A percentile compares a stretch with the other conserved stretches of the same genome.
phyloP scores from a whole-genome alignment of 2,888 invertebrate genomes.

The Caenorhabditis imperialis region DNA sequence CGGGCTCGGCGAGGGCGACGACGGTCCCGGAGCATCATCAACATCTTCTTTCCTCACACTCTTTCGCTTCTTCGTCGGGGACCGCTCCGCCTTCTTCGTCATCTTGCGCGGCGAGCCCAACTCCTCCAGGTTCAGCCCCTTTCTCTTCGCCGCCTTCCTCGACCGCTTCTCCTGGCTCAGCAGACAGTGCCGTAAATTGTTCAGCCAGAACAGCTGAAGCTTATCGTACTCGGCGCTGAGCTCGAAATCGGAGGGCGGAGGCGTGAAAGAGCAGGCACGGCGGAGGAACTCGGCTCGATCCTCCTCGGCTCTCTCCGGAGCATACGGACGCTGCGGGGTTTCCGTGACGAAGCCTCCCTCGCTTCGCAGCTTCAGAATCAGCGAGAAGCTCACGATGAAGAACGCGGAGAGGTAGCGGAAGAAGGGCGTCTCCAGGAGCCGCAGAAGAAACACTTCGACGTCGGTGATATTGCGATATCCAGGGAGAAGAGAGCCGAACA shows the following conservation, averaged over 20 bases:
- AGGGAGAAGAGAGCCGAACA: not conserved
- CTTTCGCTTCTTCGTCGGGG: too few relatives aligned
- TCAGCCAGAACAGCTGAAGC: too few relatives aligned
- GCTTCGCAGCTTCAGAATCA: not conserved
- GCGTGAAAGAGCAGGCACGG: too few relatives aligned
- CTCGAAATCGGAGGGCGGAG: too few relatives aligned
- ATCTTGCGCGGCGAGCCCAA: too few relatives aligned
- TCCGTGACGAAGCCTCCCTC: conserved; percentile 10
- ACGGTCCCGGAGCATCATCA: too few relatives aligned
- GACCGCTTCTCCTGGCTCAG: not conserved
- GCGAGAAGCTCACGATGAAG: conserved; percentile 14
- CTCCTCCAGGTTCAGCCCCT: not conserved
- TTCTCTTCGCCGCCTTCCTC: not conserved
- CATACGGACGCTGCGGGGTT: not conserved
- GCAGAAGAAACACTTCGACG: not conserved
- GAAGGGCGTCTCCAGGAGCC: not conserved
- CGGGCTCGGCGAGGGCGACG: too few relatives aligned
- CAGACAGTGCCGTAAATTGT: too few relatives aligned
- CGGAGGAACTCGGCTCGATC: not conserved
- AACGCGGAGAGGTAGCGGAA: conserved; percentile 7
- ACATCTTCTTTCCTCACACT: too few relatives aligned
- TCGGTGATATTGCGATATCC: not conserved
- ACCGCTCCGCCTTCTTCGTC: too few relatives aligned
- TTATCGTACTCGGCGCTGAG: too few relatives aligned
- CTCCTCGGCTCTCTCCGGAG: not conserved